Evolutionary conservation across 2,113 vertebrate species (phyloP).

Genomic region (Pelecanoides urinatrix): DNA sequence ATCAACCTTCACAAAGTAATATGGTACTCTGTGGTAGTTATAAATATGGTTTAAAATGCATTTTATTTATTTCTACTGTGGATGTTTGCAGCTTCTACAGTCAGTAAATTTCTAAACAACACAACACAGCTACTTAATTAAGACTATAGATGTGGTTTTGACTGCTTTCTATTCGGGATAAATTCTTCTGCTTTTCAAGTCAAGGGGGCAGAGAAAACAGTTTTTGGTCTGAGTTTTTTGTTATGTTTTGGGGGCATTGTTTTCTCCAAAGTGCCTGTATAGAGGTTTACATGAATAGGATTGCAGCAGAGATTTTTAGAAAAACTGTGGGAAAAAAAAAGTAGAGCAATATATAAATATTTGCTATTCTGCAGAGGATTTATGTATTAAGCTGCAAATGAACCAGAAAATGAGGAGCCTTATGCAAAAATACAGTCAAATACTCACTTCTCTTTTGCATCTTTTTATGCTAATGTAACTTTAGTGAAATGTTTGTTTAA

Average conservation of each 20-base stretch:
- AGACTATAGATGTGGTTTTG: not conserved
- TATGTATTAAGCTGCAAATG: not conserved
- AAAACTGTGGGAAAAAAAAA: not conserved
- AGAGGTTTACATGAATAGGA: not conserved
- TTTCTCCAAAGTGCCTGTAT: not conserved
- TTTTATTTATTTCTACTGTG: not conserved
- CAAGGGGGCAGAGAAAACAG: not conserved
- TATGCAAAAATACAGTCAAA: not conserved
- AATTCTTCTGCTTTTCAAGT: not conserved
- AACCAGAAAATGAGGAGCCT: not conserved
- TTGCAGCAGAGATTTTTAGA: not conserved
- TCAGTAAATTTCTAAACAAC: not conserved
- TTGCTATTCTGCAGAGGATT: not conserved
- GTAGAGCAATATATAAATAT: not conserved
- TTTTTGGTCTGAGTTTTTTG: not conserved
- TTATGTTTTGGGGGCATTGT: not conserved
- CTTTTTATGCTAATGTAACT: not conserved
- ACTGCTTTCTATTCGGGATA: not conserved
- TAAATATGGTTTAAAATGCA: not conserved
- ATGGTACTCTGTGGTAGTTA: not conserved
- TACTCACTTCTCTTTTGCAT: not conserved
- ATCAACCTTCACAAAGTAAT: not conserved
- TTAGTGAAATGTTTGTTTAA: not conserved
- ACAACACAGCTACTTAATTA: not conserved
- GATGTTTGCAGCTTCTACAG: not conserved